These are phyloP conservation scores for Yponomeuta sedellus DNA, from an alignment of 2,888 invertebrate genomes.

Conservation along the genomic window DNA sequence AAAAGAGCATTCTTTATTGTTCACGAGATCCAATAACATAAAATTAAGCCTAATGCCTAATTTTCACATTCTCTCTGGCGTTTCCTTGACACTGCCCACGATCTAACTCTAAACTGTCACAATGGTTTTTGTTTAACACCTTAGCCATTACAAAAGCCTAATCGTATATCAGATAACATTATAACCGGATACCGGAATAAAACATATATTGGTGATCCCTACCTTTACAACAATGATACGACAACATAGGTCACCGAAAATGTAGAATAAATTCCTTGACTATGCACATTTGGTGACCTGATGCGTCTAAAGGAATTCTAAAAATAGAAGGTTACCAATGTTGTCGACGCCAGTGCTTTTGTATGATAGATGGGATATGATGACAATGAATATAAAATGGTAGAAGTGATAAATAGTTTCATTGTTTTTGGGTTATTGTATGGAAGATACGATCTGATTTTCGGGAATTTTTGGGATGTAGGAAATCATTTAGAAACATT, in stretches of 20 bases:
- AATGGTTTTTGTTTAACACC: conserved; percentile 62
- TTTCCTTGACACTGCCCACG: background rate
- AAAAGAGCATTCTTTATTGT: background rate
- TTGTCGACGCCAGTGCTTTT: background rate
- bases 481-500: background rate
- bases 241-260: background rate
- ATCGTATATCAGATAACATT: conserved; percentile 47
- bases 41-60: no score
- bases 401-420: background rate
- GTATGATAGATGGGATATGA: background rate
- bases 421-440: background rate
- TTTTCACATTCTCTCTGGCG: background rate
- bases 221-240: background rate
- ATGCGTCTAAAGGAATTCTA: background rate
- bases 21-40: background rate
- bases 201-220: background rate
- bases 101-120: conserved; percentile 52
- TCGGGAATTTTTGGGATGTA: background rate
- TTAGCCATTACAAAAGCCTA: conserved; percentile 36
- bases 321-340: background rate
- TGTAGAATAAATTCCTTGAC: background rate
- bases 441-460: background rate
- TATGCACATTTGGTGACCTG: background rate
- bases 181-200: conserved; percentile 29
- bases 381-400: conserved; percentile 1